Evolutionary conservation across 2,113 vertebrate species (phyloP).

Genomic region (Phylloscopus trochilus): DNA sequence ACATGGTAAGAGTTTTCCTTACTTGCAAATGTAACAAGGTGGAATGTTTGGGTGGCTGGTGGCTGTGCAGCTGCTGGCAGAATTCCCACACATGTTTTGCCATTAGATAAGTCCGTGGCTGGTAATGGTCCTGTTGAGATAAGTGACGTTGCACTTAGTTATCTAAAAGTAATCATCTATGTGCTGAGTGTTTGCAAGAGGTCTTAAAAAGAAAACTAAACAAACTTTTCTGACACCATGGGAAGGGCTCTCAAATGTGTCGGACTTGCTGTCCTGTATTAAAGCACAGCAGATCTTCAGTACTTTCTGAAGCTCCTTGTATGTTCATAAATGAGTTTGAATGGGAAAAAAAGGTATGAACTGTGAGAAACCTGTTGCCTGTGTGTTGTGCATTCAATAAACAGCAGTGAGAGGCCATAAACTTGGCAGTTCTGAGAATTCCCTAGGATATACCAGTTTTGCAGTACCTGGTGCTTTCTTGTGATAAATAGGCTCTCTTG

Average conservation of each 20-base stretch:
- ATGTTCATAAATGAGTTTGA: not conserved
- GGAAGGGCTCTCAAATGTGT: not conserved
- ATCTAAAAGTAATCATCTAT: not conserved
- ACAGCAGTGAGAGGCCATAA: not conserved
- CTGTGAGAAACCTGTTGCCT: not conserved
- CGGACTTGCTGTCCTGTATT: not conserved
- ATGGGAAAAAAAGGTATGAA: not conserved
- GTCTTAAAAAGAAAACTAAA: not conserved
- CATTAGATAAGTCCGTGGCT: not conserved
- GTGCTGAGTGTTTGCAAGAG: not conserved
- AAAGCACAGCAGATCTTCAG: not conserved
- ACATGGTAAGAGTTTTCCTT: not conserved
- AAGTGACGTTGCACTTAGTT: not conserved
- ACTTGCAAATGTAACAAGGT: not conserved
- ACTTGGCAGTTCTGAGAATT: not conserved
- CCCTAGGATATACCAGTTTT: not conserved
- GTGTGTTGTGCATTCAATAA: not conserved
- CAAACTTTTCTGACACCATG: not conserved
- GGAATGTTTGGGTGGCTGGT: not conserved
- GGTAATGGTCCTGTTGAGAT: not conserved
- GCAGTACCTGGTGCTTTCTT: not conserved
- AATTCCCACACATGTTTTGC: not conserved
- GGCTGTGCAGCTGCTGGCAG: not conserved
- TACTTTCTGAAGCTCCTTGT: not conserved
- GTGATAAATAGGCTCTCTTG: not conserved